These are phyloP conservation scores for Bilobella aurantiaca DNA, from an alignment of 1,140 invertebrate species.

Conservation along the genomic window DNA sequence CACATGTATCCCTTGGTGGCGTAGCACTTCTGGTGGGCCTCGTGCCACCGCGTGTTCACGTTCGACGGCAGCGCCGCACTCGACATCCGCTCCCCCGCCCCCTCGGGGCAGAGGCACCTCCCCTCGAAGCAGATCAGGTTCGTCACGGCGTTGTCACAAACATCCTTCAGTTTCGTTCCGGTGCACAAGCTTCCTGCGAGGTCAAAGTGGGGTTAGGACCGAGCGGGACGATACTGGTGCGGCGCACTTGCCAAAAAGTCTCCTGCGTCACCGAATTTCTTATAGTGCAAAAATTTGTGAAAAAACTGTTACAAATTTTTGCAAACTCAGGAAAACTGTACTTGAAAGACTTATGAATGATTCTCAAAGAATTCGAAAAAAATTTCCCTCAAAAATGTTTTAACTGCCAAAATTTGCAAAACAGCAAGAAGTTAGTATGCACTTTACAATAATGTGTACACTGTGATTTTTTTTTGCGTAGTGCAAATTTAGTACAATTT, in stretches of 20 bases:
- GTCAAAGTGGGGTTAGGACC: too few species aligned
- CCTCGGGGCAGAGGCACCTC: neutral
- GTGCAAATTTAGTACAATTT: too few species aligned
- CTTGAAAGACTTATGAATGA: too few species aligned
- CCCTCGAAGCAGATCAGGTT: neutral
- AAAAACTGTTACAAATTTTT: too few species aligned
- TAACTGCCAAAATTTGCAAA: too few species aligned
- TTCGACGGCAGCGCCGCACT: neutral
- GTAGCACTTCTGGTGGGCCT: neutral
- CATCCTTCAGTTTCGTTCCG: neutral
- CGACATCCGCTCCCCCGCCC: neutral
- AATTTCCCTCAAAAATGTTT: too few species aligned
- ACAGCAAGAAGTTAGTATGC: too few species aligned
- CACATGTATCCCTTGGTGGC: neutral
- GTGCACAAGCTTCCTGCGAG: neutral
- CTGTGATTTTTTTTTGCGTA: too few species aligned
- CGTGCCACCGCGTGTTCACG: neutral
- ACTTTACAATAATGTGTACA: too few species aligned
- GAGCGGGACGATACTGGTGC: neutral
- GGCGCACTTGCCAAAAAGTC: neutral
- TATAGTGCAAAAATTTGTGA: too few species aligned
- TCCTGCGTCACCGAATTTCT: neutral
- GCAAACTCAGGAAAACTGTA: too few species aligned
- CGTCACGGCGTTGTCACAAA: neutral
- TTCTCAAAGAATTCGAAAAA: too few species aligned